These are phyloP conservation scores for Caenorhabditis tropicalis DNA, from an alignment of 1,140 invertebrate species.

Conservation along the genomic window DNA sequence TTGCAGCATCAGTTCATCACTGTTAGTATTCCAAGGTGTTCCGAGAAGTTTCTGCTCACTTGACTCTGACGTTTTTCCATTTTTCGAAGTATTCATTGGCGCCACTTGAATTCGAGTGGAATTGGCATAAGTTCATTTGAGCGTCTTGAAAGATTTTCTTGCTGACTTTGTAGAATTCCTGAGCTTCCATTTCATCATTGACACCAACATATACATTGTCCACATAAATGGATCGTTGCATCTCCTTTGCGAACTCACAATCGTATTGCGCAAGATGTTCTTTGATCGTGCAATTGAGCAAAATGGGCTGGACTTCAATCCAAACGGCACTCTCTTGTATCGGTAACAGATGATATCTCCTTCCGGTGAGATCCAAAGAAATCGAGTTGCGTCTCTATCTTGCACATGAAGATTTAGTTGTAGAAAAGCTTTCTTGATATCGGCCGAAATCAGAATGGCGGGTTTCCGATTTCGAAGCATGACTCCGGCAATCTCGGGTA, in stretches of 20 bases:
- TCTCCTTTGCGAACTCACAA: not conserved
- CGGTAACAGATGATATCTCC: not conserved
- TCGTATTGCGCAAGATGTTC: not conserved
- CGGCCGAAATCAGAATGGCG: not conserved
- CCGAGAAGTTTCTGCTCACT: not conserved
- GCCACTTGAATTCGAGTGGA: not conserved
- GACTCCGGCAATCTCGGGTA: not conserved
- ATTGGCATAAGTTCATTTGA: conserved; percentile 17
- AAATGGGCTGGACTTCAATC: not conserved
- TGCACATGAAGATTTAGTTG: not conserved
- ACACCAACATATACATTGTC: not conserved
- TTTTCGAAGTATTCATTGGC: not conserved
- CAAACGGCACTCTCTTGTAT: not conserved
- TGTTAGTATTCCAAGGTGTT: not conserved
- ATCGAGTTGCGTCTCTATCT: not conserved
- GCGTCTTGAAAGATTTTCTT: not conserved
- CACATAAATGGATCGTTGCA: not conserved
- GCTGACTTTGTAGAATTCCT: not conserved
- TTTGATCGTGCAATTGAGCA: not conserved
- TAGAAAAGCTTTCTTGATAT: not conserved
- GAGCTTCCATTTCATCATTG: not conserved
- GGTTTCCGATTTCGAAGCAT: not conserved
- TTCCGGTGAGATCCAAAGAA: not conserved
- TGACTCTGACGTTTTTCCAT: not conserved
- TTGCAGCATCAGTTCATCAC: not conserved